Evolutionary conservation across 1,140 invertebrate species (phyloP), one percentile per base, ranked within the genome.

Genomic region (Cydia fagiglandana): DNA sequence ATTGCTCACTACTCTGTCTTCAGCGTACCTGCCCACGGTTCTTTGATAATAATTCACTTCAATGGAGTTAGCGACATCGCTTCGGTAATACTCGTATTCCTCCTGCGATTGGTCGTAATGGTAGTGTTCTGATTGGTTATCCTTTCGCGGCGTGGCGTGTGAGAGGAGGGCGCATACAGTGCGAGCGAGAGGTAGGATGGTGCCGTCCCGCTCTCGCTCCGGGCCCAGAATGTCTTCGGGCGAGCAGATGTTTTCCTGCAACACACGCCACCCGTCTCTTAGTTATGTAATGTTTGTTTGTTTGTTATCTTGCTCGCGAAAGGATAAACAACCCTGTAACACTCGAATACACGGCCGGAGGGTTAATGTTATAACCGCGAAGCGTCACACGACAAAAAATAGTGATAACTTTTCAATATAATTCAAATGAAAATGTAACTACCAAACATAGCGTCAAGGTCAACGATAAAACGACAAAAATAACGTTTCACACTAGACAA

Each of bases 231-330:
- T 94, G 93, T 96, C 96, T 86, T 95, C 95, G 93, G 95, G 94
- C 93, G 94, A 95, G 94, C 96, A 96, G 92, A 97, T 94, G 91
- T 93, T 94, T 91, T 95, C 95, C 96, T 97, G 96, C 94, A 96
- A 96, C 94, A 93, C 93, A 93, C 93, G 92, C 91, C 93, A 95
- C 94, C 87, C 88, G 79, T 83, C 91, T 93, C 89, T 94, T 89
- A 88, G 81, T 68, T 61, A 73, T 76, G 77, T 73, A 74, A 47
- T 64, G 6, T 77, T 66, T 81, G 74, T 77, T 66, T 81, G 74
- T 80, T 77, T 61, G 80, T 75, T 83, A 24, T 74, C 13, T 66
- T 76, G 28, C 83, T 87, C 84, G 85, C 86, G 73, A 87, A 83
- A 85, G 82, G 88, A 88, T 87, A 86, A 83, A 86, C 81, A 75